Conservation (phyloP, 35 echinoderm and acorn worm species). For the Heliocidaris erythrogramma region DNA sequence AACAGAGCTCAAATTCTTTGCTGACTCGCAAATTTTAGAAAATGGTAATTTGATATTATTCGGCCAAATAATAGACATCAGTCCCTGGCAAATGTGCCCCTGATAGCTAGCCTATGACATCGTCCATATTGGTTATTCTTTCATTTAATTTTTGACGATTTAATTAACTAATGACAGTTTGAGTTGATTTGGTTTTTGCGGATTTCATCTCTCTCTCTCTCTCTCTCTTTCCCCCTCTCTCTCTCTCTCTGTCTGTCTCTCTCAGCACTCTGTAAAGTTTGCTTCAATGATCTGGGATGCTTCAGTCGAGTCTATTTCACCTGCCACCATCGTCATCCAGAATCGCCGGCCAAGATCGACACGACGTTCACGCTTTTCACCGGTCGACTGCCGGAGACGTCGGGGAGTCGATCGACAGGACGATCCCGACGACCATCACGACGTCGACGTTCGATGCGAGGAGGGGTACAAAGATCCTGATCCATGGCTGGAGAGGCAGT, state of each 20-base stretch:
- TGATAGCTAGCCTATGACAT: too few relatives aligned
- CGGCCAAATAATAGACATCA: too few relatives aligned
- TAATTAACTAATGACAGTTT: too few relatives aligned
- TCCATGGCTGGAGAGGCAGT: not conserved
- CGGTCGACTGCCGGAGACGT: not conserved
- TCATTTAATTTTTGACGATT: too few relatives aligned
- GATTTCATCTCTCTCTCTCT: too few relatives aligned
- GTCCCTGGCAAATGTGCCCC: too few relatives aligned
- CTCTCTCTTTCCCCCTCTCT: too few relatives aligned
- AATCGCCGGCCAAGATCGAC: not conserved
- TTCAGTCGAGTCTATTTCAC: not conserved
- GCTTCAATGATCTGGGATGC: not conserved
- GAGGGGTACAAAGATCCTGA: not conserved
- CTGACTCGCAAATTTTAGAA: too few relatives aligned
- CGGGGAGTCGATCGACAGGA: not conserved
- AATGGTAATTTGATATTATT: too few relatives aligned
- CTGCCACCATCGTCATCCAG: not conserved
- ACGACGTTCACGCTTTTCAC: conserved; percentile 1
- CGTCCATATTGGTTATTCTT: too few relatives aligned
- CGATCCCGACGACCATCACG: not conserved
- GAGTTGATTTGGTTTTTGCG: too few relatives aligned
- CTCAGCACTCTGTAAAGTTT: not conserved
- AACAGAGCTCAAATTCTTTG: too few relatives aligned
- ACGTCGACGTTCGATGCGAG: not conserved
- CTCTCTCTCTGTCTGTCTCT: not conserved